Evolutionary conservation across 2,888 invertebrate genomes (phyloP).

Genomic region (Ochropacha duplaris): DNA sequence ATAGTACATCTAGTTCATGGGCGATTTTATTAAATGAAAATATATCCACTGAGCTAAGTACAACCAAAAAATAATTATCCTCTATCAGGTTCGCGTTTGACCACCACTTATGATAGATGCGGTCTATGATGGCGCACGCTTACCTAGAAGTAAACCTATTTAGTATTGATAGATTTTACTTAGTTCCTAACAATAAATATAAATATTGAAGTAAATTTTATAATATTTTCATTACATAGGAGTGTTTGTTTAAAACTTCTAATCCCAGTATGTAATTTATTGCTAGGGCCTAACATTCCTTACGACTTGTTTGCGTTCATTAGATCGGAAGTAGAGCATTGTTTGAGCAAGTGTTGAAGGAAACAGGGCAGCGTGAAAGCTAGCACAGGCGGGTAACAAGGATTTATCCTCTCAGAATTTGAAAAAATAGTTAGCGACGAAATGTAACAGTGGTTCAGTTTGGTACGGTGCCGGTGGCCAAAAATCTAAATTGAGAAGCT

Average conservation of each 20-base stretch:
- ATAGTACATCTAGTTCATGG: no score
- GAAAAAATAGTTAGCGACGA: no score
- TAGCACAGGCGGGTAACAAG: slow-evolving; percentile 18
- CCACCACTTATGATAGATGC: no score
- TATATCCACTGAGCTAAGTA: no score
- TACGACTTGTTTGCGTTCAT: slow-evolving; percentile 46
- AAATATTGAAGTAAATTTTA: not conserved
- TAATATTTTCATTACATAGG: not conserved
- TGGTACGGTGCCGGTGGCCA: no score
- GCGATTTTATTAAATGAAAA: no score
- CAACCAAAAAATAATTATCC: no score
- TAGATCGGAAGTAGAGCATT: slow-evolving; percentile 60
- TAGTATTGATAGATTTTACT: not conserved
- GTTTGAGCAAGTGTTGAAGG: slow-evolving; percentile 72
- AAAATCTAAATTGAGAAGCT: no score
- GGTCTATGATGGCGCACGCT: no score
- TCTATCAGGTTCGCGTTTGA: no score
- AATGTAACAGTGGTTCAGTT: no score
- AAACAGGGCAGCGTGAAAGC: slow-evolving; percentile 43
- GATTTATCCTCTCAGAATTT: not conserved
- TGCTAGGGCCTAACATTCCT: slow-evolving; percentile 35
- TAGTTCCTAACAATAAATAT: not conserved
- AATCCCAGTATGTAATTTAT: slow-evolving; percentile 28
- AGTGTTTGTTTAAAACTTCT: not conserved
- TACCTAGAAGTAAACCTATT: no score